Evolutionary conservation across 2,888 invertebrate genomes (phyloP).

Genomic region (Epicampocera succincta): DNA sequence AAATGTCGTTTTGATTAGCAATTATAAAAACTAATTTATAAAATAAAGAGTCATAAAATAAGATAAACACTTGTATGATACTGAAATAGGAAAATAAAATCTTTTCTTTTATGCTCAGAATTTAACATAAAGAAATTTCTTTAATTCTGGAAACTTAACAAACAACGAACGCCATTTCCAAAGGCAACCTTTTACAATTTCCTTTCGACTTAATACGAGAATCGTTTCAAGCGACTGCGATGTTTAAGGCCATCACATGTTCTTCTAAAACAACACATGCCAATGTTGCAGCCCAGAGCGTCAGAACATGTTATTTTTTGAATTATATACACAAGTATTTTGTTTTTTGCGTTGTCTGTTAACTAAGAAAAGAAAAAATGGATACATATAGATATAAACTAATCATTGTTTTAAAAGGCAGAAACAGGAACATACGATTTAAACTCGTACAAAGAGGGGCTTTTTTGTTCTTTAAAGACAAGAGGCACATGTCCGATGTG

Average conservation of each 20-base stretch:
- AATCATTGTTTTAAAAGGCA: constrained; percentile 10
- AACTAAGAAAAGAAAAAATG: constrained; percentile 2
- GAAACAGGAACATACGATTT: background rate
- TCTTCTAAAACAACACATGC: constrained; percentile 55
- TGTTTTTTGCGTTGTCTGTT: no score
- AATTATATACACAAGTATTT: constrained; percentile 14
- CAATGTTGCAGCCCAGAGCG: constrained; percentile 25
- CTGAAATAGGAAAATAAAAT: background rate
- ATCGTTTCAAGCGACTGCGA: background rate
- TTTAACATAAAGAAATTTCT: constrained; percentile 22
- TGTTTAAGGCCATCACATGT: constrained; percentile 15
- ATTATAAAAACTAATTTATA: constrained; percentile 8
- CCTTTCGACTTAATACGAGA: background rate
- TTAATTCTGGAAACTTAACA: background rate
- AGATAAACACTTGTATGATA: constrained; percentile 33
- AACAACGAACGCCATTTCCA: background rate
- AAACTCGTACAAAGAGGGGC: background rate
- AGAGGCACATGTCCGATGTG: constrained; percentile 60
- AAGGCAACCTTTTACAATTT: constrained; percentile 41
- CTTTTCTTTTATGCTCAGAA: background rate
- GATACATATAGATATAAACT: background rate
- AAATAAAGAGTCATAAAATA: constrained; percentile 17
- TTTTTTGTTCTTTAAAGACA: constrained; percentile 34
- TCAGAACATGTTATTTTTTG: constrained; percentile 42
- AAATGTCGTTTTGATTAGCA: constrained; percentile 53